Base-by-base conservation (phyloP, 2,888 invertebrate genomes). In the Pseudanteris insignis region DNA sequence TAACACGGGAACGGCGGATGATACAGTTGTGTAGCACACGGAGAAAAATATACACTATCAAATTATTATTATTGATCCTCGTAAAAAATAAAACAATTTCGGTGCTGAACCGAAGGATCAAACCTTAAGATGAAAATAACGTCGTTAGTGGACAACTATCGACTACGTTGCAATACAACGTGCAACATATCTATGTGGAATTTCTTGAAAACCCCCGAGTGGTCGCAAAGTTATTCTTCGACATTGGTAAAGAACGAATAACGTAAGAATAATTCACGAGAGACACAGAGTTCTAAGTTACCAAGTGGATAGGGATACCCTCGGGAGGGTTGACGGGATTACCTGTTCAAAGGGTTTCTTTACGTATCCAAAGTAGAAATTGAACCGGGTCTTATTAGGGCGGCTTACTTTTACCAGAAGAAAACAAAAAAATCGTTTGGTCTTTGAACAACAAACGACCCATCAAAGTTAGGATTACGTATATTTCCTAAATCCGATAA, bases 341-440 rank as follows among this genome's bases (percentile, higher is more conserved):
- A 54, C 54, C 54, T 54, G 54, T 54, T 46, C 54, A 54, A 54
- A 46, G 54, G 46, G 54, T 54, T 54, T 46, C 54, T 54, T 54
- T 54, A 38, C 33, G 37, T 18, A 44, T 37, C 10, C 12, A 3
- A 10, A 10, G 21, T 46, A 30, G 34, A 51, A 51, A 51, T 51
- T 51, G 54, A 54, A 46, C 54, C 44, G 46, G 44, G 54, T 54
- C 38, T 54, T 46, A 30, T 46, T 40, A 28, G 38, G 38, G 33
- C 11, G 54, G 40, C 46, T 12, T 37, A 28, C 46, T 38, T 38
- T 38, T 21, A 33, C 38, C 33, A 18, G 34, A 50, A 50, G 33
- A n/a, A n/a, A n/a, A n/a, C n/a, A n/a, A n/a, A 33, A 38, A 46
- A 43, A 29, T 36, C 14, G 30, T 9, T 30, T 32, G 15, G n/a